These are phyloP conservation scores for Bombus confusus DNA, from an alignment of 1,140 invertebrate species.

Conservation along the genomic window DNA sequence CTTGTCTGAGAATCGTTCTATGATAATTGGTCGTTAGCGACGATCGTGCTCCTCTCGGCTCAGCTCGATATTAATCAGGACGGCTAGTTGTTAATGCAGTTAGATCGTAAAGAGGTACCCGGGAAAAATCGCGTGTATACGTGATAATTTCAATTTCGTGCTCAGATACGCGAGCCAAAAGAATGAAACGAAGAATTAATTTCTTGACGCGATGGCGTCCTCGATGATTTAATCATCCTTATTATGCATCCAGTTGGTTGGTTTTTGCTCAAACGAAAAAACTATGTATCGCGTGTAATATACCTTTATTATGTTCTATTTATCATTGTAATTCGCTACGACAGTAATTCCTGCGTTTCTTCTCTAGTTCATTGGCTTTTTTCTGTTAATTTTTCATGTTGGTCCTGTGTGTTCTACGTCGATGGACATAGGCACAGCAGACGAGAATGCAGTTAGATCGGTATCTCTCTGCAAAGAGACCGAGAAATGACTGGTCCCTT, in stretches of 20 bases:
- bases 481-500: no score
- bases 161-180: not conserved
- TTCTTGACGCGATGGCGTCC: not conserved
- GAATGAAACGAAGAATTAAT: not conserved
- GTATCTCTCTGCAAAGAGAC: no score
- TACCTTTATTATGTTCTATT: not conserved
- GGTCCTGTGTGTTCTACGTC: no score
- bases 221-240: not conserved
- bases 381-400: not conserved
- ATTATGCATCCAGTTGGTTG: not conserved
- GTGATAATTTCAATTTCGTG: constrained; percentile 27
- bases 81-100: not conserved
- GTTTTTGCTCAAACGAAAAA: not conserved
- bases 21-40: constrained; percentile 33
- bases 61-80: not conserved
- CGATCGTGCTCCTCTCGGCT: not conserved
- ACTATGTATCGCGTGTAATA: not conserved
- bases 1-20: constrained; percentile 10
- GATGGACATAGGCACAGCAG: no score
- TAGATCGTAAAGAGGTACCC: not conserved
- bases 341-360: not conserved
- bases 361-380: not conserved
- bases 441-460: no score
- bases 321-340: not conserved
- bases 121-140: not conserved